A percentile compares a stretch with the other conserved stretches of the same genome.
phyloP scores from a whole-genome alignment of 2,797 vertebrate genomes.

The Thaleichthys pacificus region DNA sequence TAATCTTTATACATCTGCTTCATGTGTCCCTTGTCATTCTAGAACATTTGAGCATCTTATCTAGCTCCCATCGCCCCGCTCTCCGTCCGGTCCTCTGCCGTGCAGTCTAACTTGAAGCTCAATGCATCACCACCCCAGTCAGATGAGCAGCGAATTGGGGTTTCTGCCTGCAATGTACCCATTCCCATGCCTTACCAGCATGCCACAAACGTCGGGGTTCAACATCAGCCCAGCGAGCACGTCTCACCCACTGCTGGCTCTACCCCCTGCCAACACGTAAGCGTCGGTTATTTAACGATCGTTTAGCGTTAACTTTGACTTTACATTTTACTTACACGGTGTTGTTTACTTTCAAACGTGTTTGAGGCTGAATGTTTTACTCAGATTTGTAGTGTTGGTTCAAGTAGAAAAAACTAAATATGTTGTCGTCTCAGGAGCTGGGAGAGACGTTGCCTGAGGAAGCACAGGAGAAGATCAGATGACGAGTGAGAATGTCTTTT shows the following conservation, averaged over 20 bases:
- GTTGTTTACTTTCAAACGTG: background rate
- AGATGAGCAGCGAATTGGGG: constrained; percentile 58
- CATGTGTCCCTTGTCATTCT: background rate
- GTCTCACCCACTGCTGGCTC: constrained; percentile 52
- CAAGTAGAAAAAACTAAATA: background rate
- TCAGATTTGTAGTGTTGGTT: background rate
- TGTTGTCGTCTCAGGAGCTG: constrained; percentile 60
- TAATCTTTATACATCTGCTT: background rate
- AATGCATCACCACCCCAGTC: constrained; percentile 61
- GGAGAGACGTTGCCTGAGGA: constrained; percentile 75
- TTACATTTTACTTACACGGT: background rate
- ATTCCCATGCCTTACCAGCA: constrained; percentile 60
- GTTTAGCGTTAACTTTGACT: background rate
- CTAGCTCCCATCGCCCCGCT: background rate
- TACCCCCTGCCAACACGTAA: constrained; percentile 61
- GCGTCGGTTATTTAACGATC: constrained; percentile 9
- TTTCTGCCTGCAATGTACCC: constrained; percentile 69
- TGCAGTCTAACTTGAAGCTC: constrained; percentile 20
- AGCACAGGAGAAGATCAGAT: constrained; percentile 72
- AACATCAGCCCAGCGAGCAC: constrained; percentile 56
- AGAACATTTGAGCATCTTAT: background rate
- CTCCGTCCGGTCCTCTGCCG: constrained; percentile 4
- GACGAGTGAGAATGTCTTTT: constrained; percentile 69
- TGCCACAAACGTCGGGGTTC: constrained; percentile 56
- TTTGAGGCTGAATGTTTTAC: background rate